These are phyloP conservation scores for Lasiommata megera DNA, from an alignment of 2,888 invertebrate species.

Conservation along the genomic window DNA sequence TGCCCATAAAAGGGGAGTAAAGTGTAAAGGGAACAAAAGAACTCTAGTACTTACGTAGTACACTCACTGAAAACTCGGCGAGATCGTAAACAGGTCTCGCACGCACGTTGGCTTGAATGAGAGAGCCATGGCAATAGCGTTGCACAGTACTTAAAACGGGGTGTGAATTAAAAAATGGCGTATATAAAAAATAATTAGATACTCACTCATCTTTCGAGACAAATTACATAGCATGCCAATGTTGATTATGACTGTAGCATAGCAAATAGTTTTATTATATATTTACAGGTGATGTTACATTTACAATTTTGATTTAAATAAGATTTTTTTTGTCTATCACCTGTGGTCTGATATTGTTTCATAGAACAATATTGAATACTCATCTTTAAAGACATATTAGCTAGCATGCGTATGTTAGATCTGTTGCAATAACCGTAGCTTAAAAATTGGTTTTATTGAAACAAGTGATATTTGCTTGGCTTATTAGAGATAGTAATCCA, in stretches of 20 bases:
- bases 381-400: too few relatives aligned
- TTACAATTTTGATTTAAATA: too few relatives aligned
- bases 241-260: not conserved
- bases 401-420: too few relatives aligned
- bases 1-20: slow-evolving; percentile 44
- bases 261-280: too few relatives aligned
- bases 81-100: slow-evolving; percentile 62
- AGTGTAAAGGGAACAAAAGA: slow-evolving; percentile 53
- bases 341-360: too few relatives aligned
- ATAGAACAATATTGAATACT: too few relatives aligned
- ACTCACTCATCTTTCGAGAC: slow-evolving; percentile 10
- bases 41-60: slow-evolving; percentile 41
- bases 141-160: slow-evolving; percentile 42
- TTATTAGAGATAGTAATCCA: too few relatives aligned
- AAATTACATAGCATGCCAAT: slow-evolving; percentile 10
- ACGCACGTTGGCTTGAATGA: slow-evolving; percentile 56
- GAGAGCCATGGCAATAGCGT: slow-evolving; percentile 33
- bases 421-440: too few relatives aligned
- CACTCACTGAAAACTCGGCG: slow-evolving; percentile 58
- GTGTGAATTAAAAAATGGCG: slow-evolving; percentile 45
- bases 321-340: too few relatives aligned
- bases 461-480: too few relatives aligned
- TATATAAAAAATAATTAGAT: slow-evolving; percentile 52
- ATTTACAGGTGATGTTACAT: too few relatives aligned
- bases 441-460: too few relatives aligned